Base-by-base conservation (phyloP, 2,888 invertebrate genomes). In the Atrina japonica region DNA sequence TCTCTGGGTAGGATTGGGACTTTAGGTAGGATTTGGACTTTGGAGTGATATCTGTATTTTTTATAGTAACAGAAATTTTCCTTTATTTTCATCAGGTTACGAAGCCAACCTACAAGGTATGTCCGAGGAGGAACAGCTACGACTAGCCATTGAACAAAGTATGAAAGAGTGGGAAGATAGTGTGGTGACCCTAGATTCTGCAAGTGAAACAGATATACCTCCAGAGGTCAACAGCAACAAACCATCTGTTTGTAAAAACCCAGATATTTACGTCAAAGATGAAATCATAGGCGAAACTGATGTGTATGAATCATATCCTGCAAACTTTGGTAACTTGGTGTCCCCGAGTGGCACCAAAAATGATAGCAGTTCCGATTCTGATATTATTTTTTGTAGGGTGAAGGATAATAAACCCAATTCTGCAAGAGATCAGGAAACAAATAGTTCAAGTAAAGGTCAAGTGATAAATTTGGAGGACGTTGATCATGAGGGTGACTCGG, bases 61-160 rank as follows among this genome's bases (percentile, higher is more conserved):
- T 23, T 5, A 21, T 58, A 18, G 18, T 9, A 14, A 40, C 35
- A 35, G 35, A 35, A 1, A 55, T 66, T 27, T 30, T 27, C 5
- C 43, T 23, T 11, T 27, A 66, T n/a, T 63, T 30, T 25, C 53
- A 47, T 35, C 49, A 64, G 78, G 72, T 55, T 73, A 73, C 56
- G 60, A 47, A 11, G 47, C 30, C 6, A 45, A 45, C 21, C 66
- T 80, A 9, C 41, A 73, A 18, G 70, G 69, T 6, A 69, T 85
- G 80, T 73, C 83, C 0, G 81, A 82, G 35, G 84, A 85, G 9
- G 80, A 84, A 70, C 73, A 75, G 69, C 66, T 85, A 14, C 75
- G 79, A 49, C 53, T 81, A 27, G 85, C 84, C 11, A 82, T 84
- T 56, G 73, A 77, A 50, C 76, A 78, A 52, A 83, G 83, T 67